A percentile compares a stretch with the other conserved stretches of the same genome.
Conservation (phyloP, 2,797 vertebrate genomes). For the Falco rusticolus region DNA sequence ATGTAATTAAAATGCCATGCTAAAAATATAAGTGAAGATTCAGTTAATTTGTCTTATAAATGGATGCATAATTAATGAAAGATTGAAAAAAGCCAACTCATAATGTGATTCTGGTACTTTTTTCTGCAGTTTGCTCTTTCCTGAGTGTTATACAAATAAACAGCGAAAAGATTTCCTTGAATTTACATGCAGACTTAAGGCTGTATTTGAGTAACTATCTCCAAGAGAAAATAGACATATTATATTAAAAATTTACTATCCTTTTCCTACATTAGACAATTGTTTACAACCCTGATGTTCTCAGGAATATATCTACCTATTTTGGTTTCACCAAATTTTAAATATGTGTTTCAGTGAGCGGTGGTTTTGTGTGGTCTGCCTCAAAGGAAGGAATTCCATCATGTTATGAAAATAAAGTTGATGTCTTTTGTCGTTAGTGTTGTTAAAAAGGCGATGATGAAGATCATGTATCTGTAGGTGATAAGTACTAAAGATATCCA, state of each 20-base stretch:
- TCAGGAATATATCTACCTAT: background rate
- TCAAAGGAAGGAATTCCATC: background rate
- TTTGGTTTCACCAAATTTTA: background rate
- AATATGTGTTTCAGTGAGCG: background rate
- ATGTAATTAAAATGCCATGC: conserved; percentile 26
- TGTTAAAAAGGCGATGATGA: background rate
- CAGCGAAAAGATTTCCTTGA: background rate
- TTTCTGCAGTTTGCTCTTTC: background rate
- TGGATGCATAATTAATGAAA: conserved; percentile 25
- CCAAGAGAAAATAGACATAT: background rate
- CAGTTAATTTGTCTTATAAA: conserved; percentile 20
- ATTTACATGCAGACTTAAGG: background rate
- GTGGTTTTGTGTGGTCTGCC: background rate
- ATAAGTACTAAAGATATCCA: background rate
- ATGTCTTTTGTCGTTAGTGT: background rate
- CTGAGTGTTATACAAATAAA: background rate
- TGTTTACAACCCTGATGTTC: background rate
- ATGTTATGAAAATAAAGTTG: background rate
- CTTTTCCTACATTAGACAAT: background rate
- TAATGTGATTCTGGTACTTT: background rate
- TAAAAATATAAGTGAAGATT: conserved; percentile 44
- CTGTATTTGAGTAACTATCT: background rate
- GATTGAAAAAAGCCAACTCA: background rate
- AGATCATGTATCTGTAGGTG: background rate
- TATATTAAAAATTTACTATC: background rate